Evolutionary conservation across 2,888 invertebrate species (phyloP).

Genomic region (Dugesia japonica): DNA sequence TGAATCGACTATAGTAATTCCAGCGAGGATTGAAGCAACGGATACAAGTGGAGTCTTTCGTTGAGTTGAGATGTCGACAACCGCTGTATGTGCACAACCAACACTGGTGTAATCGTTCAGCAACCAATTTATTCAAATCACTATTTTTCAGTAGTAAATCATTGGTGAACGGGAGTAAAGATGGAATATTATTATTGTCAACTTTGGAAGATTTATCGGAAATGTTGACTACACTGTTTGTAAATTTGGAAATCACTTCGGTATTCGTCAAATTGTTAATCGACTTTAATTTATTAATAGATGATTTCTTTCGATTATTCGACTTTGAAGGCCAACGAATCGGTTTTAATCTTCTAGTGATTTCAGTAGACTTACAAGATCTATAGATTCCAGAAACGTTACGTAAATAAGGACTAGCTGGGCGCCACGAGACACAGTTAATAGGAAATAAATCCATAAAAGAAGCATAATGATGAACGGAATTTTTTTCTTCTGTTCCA

Average conservation of each 20-base stretch:
- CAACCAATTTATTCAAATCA: background rate
- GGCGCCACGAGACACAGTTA: background rate
- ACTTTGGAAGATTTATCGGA: background rate
- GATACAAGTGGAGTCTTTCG: background rate
- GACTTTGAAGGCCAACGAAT: conserved; percentile 11
- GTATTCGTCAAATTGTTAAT: background rate
- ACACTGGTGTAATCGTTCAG: background rate
- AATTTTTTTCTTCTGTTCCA: background rate
- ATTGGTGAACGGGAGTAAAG: background rate
- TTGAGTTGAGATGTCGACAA: background rate
- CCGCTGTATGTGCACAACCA: background rate
- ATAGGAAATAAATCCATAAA: background rate
- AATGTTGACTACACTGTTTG: background rate
- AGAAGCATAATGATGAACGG: background rate
- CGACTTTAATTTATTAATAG: background rate
- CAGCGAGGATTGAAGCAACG: background rate
- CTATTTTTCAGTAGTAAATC: background rate
- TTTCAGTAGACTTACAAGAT: background rate
- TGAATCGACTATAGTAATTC: background rate
- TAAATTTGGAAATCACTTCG: background rate
- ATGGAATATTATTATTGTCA: too few relatives aligned
- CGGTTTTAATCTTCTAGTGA: background rate
- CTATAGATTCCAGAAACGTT: background rate
- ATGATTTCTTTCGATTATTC: background rate
- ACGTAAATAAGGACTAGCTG: background rate